Conservation (phyloP, 2,797 vertebrate species). For the Lagorchestes hirsutus region DNA sequence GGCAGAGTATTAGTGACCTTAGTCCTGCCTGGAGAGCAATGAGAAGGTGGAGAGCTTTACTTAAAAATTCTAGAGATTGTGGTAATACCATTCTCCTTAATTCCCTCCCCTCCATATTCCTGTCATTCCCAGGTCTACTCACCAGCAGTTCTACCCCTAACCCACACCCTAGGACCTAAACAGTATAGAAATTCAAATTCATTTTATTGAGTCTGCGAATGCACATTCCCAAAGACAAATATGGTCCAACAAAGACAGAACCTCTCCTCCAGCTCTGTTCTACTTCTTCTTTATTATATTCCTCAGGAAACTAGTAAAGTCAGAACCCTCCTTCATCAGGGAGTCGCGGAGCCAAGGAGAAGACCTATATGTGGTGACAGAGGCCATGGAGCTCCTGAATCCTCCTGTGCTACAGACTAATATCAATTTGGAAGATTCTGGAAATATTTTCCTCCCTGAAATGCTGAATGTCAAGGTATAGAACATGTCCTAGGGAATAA, state of each 20-base stretch:
- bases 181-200: not conserved
- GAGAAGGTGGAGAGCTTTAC: not conserved
- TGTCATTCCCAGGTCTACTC: not conserved
- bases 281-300: not conserved
- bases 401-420: not conserved
- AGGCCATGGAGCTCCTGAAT: not conserved
- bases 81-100: too few relatives aligned
- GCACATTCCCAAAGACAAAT: not conserved
- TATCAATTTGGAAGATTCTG: not conserved
- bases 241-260: not conserved
- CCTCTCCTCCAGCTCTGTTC: not conserved
- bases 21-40: not conserved
- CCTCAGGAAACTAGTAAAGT: not conserved
- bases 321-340: not conserved
- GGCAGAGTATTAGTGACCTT: not conserved
- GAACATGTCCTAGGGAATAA: not conserved
- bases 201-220: not conserved
- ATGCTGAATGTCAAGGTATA: not conserved
- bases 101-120: not conserved
- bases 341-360: not conserved
- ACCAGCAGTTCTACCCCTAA: not conserved
- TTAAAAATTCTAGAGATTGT: not conserved
- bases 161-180: not conserved
- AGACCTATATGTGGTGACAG: not conserved
- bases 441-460: not conserved